A percentile compares a stretch with the other conserved stretches of the same genome.
Evolutionary conservation across 2,113 vertebrate species (phyloP).

Genomic region (Dipodomys merriami): DNA sequence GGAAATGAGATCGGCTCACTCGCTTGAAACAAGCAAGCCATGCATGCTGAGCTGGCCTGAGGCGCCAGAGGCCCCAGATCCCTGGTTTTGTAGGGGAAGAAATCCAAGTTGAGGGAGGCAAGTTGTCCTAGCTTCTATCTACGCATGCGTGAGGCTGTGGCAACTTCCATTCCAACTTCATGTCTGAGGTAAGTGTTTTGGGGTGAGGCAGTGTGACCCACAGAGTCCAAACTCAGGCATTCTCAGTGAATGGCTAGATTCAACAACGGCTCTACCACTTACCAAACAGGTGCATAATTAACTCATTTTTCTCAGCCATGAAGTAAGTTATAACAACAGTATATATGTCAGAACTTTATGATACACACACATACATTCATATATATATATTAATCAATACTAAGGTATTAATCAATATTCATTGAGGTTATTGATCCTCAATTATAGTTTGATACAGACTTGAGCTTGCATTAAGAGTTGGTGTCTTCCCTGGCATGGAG

Average conservation of each 20-base stretch:
- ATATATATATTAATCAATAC: too few relatives aligned
- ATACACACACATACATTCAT: too few relatives aligned
- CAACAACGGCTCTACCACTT: neutral
- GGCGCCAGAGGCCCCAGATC: neutral
- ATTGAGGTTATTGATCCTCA: neutral
- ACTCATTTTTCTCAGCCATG: neutral
- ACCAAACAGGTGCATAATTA: neutral
- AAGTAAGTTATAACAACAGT: neutral
- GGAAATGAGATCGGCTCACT: neutral
- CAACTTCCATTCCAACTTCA: neutral
- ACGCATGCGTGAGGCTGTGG: neutral
- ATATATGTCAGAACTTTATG: neutral
- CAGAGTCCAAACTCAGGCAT: neutral
- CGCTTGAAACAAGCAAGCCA: neutral
- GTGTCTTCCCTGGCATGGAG: neutral
- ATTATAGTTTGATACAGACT: neutral
- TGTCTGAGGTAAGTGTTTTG: neutral
- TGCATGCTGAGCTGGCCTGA: neutral
- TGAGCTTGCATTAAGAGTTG: neutral
- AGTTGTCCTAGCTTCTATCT: neutral
- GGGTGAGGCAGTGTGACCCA: neutral
- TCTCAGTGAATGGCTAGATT: neutral
- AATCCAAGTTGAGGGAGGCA: neutral
- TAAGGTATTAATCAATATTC: neutral
- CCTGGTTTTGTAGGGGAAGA: neutral